Evolutionary conservation across 2,797 vertebrate genomes (phyloP), one percentile per base, ranked within the genome.

Genomic region (Lacerta agilis): DNA sequence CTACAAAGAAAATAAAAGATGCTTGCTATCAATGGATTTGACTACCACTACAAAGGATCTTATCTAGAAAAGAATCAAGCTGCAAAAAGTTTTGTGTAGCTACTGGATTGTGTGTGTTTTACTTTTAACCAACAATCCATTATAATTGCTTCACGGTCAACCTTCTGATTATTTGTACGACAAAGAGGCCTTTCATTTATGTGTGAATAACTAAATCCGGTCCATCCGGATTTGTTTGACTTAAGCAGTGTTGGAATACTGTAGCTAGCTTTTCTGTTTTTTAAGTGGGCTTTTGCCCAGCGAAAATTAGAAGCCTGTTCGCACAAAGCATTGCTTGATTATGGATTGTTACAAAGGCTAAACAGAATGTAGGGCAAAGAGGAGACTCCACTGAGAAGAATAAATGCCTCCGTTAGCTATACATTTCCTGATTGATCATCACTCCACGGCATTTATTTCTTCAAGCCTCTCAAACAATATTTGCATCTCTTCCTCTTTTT

Each of bases 141-240:
- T 94, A 82, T 75, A 3, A 79, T 73, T 67, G 15, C 43, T 93
- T 93, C 58, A 7, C 33, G 29, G 69, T 67, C 79, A 87, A 82
- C 9, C 64, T 72, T 87, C 58, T 92, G 55, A 89, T 83, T 83
- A 89, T 75, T 88, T 71, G 25, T 29, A 86, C 29, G 27, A 25
- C 83, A 82, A 89, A 92, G 92, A 92, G 64, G 4, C 4, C 5
- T 89, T 71, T 92, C 2, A 86, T 87, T 91, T 83, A 17, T 75
- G 77, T 82, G 90, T 89, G 87, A 93, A 92, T 72, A 49, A 83
- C 61, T 82, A 85, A 84, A 5, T 64, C 49, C 25, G 71, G 43
- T 93, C 67, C 38, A 1, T 15, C 79, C 69, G 27, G 33, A 64
- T 71, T 89, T 79, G 67, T 91, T 82, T 91, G 82, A 92, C n/a